Conservation (phyloP, 2,113 vertebrate species). For the Myanophis thanlyinensis region DNA sequence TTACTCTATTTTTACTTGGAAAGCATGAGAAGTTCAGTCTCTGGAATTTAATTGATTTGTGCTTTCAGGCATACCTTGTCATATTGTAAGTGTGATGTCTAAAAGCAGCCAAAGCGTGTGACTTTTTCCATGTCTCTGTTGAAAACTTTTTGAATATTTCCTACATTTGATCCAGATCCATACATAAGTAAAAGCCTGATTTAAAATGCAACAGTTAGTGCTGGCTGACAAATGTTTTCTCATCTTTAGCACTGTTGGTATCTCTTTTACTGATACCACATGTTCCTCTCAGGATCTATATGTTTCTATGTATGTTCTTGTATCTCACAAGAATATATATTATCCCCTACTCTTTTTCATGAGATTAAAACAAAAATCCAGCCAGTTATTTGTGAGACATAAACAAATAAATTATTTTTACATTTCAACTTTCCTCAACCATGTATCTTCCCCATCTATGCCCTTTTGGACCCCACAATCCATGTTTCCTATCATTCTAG, state of each 20-base stretch:
- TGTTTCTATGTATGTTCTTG: conserved; percentile 15
- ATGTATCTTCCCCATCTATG: background rate
- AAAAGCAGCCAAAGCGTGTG: background rate
- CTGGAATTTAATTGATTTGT: conserved; percentile 15
- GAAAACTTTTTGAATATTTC: conserved; percentile 1
- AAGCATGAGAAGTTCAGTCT: conserved; percentile 6
- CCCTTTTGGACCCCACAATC: background rate
- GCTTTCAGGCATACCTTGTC: conserved; percentile 24
- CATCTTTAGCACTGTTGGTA: conserved; percentile 44
- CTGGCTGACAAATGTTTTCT: conserved; percentile 25
- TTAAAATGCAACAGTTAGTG: conserved; percentile 32
- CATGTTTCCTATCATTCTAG: background rate
- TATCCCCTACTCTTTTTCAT: conserved; percentile 19
- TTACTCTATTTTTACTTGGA: background rate
- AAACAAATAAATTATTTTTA: conserved; percentile 40
- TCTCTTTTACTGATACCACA: conserved; percentile 3
- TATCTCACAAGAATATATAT: conserved; percentile 1
- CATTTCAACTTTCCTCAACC: background rate
- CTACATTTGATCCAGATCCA: conserved; percentile 32
- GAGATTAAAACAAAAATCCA: conserved; percentile 17
- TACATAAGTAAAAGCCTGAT: conserved; percentile 16
- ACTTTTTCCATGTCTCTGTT: conserved; percentile 1
- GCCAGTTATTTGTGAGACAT: conserved; percentile 33
- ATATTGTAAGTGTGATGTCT: background rate
- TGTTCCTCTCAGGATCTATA: conserved; percentile 20